These are phyloP conservation scores for Casuarius casuarius DNA, from an alignment of 2,113 vertebrate genomes.

Conservation along the genomic window DNA sequence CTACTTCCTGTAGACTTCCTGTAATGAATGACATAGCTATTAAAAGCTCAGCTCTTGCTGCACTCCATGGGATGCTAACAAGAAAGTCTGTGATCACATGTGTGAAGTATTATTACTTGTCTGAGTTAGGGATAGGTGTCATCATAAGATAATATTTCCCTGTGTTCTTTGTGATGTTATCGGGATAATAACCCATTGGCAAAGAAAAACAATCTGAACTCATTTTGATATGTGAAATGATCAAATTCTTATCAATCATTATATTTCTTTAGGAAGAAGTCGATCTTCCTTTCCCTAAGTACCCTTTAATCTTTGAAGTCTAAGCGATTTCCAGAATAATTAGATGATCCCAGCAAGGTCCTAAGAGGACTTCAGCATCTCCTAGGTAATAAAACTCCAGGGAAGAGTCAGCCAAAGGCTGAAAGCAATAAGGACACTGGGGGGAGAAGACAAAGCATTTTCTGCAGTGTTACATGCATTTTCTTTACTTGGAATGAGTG, in stretches of 20 bases:
- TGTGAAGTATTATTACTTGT: not conserved
- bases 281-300: not conserved
- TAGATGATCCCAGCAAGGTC: not conserved
- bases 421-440: not conserved
- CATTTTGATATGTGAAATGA: not conserved
- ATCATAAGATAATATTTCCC: not conserved
- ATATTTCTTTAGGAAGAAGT: not conserved
- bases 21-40: constrained; percentile 1
- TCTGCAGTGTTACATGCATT: not conserved
- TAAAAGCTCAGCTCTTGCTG: not conserved
- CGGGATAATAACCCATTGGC: not conserved
- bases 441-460: not conserved
- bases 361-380: not conserved
- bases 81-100: not conserved
- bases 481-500: not conserved
- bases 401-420: not conserved
- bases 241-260: not conserved
- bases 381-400: not conserved
- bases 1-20: constrained; percentile 41
- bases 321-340: not conserved
- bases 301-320: not conserved
- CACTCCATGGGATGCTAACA: not conserved
- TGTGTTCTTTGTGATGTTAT: not conserved
- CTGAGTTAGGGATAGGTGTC: not conserved
- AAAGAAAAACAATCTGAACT: not conserved